Percentiles rank a stretch among this genome's conserved stretches.
phyloP scores from a whole-genome alignment of 30 jellyfish, hydroid and myxozoan genomes.

The Nemopilema nomurai region DNA sequence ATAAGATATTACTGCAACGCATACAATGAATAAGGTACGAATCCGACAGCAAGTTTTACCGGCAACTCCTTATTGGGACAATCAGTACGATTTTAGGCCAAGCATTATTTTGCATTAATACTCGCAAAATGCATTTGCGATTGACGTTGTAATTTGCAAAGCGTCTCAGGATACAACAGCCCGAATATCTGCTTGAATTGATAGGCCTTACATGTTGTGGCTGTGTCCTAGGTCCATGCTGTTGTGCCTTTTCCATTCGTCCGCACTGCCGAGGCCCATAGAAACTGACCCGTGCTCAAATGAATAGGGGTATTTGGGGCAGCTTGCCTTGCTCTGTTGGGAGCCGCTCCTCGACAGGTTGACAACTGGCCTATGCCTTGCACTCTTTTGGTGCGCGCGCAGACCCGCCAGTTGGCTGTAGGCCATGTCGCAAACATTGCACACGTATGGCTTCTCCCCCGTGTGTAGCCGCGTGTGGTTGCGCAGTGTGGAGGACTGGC shows the following conservation, averaged over 20 bases:
- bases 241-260: neutral
- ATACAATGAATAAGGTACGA: too few relatives aligned
- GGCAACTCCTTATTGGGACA: too few relatives aligned
- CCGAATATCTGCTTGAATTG: neutral
- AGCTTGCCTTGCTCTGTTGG: conserved; percentile 4
- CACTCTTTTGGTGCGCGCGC: conserved; percentile 93
- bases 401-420: conserved; percentile 92
- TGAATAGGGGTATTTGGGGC: conserved; percentile 22
- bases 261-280: neutral
- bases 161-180: neutral
- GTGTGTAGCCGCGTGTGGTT: conserved; percentile 90
- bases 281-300: conserved; percentile 13
- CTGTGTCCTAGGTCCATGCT: neutral
- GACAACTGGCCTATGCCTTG: conserved; percentile 78
- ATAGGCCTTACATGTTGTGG: neutral
- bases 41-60: too few relatives aligned
- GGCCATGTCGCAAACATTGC: conserved; percentile 92
- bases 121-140: too few relatives aligned
- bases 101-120: too few relatives aligned
- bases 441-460: conserved; percentile 88
- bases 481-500: conserved; percentile 90
- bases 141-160: too few relatives aligned
- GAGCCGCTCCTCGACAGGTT: neutral
- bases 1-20: too few relatives aligned
- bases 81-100: too few relatives aligned